phyloP scores from a whole-genome alignment of 2,888 invertebrate species.

The Meloe dianella region DNA sequence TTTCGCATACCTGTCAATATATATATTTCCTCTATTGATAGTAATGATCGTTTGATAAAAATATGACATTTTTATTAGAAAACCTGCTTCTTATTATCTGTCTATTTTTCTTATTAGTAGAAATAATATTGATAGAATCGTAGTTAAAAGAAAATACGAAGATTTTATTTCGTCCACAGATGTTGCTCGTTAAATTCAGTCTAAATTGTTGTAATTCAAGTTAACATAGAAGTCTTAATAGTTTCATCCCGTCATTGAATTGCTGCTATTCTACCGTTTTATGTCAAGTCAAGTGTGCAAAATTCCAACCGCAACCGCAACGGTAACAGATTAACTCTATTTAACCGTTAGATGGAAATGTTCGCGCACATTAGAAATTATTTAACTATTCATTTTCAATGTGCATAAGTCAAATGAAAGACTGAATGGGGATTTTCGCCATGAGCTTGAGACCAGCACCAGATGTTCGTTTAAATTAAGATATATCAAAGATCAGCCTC shows the following conservation, averaged over 20 bases:
- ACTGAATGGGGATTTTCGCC: slow-evolving; percentile 39
- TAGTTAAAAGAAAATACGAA: background rate
- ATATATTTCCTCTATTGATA: background rate
- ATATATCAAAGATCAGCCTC: slow-evolving; percentile 46
- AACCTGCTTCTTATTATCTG: background rate
- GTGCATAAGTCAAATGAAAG: slow-evolving; percentile 48
- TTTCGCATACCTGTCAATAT: no score
- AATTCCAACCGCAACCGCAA: slow-evolving; percentile 23
- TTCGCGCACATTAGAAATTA: slow-evolving; percentile 30
- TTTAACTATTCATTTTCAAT: slow-evolving; percentile 46
- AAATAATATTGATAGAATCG: background rate
- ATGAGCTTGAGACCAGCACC: slow-evolving; percentile 47
- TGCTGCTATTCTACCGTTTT: slow-evolving; percentile 29
- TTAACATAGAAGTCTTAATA: slow-evolving; percentile 28
- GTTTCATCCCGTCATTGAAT: slow-evolving; percentile 29
- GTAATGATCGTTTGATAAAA: background rate
- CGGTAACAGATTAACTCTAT: slow-evolving; percentile 36
- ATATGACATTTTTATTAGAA: slow-evolving; percentile 1
- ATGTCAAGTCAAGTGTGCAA: slow-evolving; percentile 33
- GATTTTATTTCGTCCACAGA: slow-evolving; percentile 1
- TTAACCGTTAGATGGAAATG: background rate
- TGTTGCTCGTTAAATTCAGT: slow-evolving; percentile 8
- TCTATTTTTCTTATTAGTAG: background rate
- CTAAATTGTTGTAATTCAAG: slow-evolving; percentile 8
- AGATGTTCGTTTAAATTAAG: slow-evolving; percentile 54